phyloP scores from a whole-genome alignment of 2,113 vertebrate genomes.

The Raja brachyura region DNA sequence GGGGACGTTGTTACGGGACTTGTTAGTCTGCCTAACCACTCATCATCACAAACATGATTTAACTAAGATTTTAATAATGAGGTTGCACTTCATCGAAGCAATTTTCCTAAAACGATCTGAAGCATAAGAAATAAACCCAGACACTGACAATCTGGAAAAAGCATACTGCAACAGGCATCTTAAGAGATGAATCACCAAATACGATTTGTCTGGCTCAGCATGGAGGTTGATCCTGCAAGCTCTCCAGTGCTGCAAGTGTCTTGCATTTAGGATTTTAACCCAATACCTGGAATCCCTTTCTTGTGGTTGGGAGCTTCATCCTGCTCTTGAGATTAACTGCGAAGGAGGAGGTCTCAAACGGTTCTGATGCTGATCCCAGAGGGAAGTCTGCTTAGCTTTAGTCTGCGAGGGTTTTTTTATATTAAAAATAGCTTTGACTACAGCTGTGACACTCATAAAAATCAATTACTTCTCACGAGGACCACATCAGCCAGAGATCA shows the following conservation, averaged over 20 bases:
- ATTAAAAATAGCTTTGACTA: slow-evolving; percentile 36
- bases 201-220: not conserved
- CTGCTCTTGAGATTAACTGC: slow-evolving; percentile 8
- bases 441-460: slow-evolving; percentile 25
- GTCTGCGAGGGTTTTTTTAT: slow-evolving; percentile 20
- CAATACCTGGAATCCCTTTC: not conserved
- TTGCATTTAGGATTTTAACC: slow-evolving; percentile 16
- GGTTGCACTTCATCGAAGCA: slow-evolving; percentile 25
- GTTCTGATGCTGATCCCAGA: slow-evolving; percentile 28
- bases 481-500: slow-evolving; percentile 30
- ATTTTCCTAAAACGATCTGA: not conserved
- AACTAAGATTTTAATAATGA: slow-evolving; percentile 2
- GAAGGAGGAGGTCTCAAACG: not conserved
- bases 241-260: not conserved
- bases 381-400: slow-evolving; percentile 13
- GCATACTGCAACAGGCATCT: not conserved
- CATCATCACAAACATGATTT: not conserved
- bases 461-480: slow-evolving; percentile 34
- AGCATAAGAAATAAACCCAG: not conserved
- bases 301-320: slow-evolving; percentile 6
- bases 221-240: not conserved
- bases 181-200: slow-evolving; percentile 30
- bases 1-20: not conserved
- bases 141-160: not conserved
- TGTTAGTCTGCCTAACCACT: not conserved